These are phyloP conservation scores for Pelmatolapia mariae DNA, from an alignment of 2,113 vertebrate species.

Conservation along the genomic window DNA sequence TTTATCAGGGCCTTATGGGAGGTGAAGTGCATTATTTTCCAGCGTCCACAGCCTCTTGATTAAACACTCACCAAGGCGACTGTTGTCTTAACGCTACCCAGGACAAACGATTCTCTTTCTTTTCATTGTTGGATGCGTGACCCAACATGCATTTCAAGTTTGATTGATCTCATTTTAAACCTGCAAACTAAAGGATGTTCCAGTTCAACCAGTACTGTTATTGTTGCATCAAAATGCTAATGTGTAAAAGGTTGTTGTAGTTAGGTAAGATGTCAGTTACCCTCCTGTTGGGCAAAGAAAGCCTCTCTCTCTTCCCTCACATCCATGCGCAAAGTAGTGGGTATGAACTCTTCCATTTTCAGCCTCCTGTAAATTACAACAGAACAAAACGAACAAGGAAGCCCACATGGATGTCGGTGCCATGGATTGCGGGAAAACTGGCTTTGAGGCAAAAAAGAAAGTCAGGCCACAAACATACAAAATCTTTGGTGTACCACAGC, in stretches of 20 bases:
- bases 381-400: not conserved
- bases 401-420: not conserved
- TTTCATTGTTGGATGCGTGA: not conserved
- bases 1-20: slow-evolving; percentile 61
- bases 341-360: slow-evolving; percentile 85
- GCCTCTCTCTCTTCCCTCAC: slow-evolving; percentile 74
- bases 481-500: not conserved
- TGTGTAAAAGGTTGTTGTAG: not conserved
- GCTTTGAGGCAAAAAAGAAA: not conserved
- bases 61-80: slow-evolving; percentile 48
- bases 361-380: slow-evolving; percentile 60
- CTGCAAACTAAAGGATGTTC: not conserved
- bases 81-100: slow-evolving; percentile 9
- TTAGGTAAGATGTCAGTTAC: slow-evolving; percentile 52
- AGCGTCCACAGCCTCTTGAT: slow-evolving; percentile 27
- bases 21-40: slow-evolving; percentile 57
- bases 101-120: not conserved
- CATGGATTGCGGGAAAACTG: not conserved
- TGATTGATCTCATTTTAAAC: not conserved
- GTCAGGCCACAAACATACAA: not conserved
- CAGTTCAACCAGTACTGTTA: not conserved
- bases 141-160: not conserved
- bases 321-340: slow-evolving; percentile 82
- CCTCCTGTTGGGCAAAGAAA: slow-evolving; percentile 76
- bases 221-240: not conserved